These are phyloP conservation scores for Cheilinus undulatus DNA, from an alignment of 2,113 vertebrate genomes.

Conservation along the genomic window DNA sequence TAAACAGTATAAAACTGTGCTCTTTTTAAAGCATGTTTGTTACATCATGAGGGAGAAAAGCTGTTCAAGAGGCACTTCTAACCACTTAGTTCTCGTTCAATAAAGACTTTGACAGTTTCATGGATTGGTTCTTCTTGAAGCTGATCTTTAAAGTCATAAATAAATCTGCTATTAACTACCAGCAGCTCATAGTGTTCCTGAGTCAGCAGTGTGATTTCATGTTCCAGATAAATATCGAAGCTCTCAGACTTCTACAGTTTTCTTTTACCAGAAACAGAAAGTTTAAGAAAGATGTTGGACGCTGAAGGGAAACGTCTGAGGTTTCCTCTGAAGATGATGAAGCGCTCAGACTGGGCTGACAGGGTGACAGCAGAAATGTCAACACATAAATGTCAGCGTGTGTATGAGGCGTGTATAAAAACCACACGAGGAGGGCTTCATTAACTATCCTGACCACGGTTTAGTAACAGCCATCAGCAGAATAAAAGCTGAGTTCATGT, in stretches of 20 bases:
- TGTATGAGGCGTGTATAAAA: not conserved
- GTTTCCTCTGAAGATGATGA: slow-evolving; percentile 9
- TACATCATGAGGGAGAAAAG: no score
- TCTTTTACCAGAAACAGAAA: not conserved
- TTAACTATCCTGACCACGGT: not conserved
- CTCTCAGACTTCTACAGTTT: not conserved
- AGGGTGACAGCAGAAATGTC: not conserved
- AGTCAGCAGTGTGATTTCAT: no score
- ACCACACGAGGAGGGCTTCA: not conserved
- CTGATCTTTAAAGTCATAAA: no score
- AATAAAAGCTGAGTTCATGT: not conserved
- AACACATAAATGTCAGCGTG: not conserved
- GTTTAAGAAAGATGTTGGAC: not conserved
- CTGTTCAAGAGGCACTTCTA: no score
- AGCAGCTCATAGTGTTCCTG: no score
- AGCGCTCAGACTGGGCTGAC: not conserved
- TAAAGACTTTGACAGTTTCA: no score
- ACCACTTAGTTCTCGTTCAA: no score
- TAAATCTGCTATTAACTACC: no score
- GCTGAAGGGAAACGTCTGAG: not conserved
- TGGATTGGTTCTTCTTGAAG: no score
- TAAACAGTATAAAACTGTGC: no score
- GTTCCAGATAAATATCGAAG: no score
- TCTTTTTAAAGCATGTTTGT: no score
- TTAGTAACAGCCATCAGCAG: not conserved